These are phyloP conservation scores for Pelvicachromis taeniatus DNA, from an alignment of 2,113 vertebrate species.

Conservation along the genomic window DNA sequence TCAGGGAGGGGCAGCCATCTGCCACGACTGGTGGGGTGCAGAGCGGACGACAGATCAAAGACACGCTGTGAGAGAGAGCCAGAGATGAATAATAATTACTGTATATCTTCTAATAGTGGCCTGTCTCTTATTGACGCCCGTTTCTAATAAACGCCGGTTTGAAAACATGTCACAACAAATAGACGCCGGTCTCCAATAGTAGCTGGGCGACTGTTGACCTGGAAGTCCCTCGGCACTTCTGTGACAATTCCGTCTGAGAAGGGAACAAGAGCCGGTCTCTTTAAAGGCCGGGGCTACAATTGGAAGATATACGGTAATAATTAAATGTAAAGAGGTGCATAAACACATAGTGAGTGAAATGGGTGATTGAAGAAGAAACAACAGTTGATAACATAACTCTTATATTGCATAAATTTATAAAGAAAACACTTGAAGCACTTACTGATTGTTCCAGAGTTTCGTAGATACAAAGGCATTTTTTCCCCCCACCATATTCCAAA, in stretches of 20 bases:
- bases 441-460: neutral
- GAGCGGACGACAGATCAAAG: neutral
- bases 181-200: too few relatives aligned
- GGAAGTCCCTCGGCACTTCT: too few relatives aligned
- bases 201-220: too few relatives aligned
- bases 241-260: too few relatives aligned
- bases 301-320: too few relatives aligned
- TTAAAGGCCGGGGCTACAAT: too few relatives aligned
- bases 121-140: too few relatives aligned
- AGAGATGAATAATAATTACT: neutral
- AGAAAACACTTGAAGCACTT: neutral
- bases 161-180: too few relatives aligned
- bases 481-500: neutral
- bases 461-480: neutral
- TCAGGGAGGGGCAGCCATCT: fast-evolving
- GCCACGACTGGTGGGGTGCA: fast-evolving
- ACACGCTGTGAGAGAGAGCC: neutral
- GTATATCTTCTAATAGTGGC: too few relatives aligned
- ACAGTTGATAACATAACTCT: neutral
- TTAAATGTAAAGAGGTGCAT: neutral
- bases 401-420: neutral
- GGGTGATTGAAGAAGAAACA: neutral
- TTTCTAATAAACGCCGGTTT: too few relatives aligned
- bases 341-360: neutral
- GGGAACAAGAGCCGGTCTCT: too few relatives aligned